Percentiles rank a stretch among this genome's conserved stretches.
Conservation (phyloP, 2,113 vertebrate genomes). For the Alligator mississippiensis region DNA sequence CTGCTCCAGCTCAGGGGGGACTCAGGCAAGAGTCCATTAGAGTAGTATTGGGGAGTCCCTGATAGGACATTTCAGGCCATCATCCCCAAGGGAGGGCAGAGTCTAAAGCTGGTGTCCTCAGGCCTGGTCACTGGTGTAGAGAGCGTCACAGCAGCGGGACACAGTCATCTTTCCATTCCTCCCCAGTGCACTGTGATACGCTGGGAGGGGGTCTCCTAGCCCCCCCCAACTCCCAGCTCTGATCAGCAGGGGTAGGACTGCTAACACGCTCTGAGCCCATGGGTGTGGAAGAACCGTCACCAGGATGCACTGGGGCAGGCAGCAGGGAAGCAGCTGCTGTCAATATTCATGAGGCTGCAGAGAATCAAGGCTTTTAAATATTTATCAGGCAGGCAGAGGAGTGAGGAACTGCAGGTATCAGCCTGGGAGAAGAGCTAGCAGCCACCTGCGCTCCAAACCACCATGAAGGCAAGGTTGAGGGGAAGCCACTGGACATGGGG, state of each 20-base stretch:
- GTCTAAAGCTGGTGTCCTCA: too few relatives aligned
- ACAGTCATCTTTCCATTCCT: rapidly evolving
- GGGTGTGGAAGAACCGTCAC: not conserved
- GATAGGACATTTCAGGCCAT: too few relatives aligned
- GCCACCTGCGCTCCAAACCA: rapidly evolving
- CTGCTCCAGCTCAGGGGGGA: too few relatives aligned
- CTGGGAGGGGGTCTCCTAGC: rapidly evolving
- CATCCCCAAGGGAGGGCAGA: too few relatives aligned
- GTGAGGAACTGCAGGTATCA: not conserved
- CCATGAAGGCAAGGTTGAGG: rapidly evolving
- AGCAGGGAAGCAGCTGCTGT: not conserved
- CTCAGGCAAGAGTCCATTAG: too few relatives aligned
- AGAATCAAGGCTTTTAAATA: conserved; percentile 40
- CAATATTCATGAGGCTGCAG: conserved; percentile 58
- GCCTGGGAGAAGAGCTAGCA: not conserved
- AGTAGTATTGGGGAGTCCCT: too few relatives aligned
- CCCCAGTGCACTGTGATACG: not conserved
- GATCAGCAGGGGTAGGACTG: not conserved
- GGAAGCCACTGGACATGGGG: not conserved
- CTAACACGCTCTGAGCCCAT: rapidly evolving
- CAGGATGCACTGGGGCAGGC: rapidly evolving
- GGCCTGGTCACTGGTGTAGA: not conserved
- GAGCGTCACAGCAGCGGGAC: rapidly evolving
- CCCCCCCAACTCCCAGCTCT: rapidly evolving
- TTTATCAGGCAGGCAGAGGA: not conserved